Evolutionary conservation across 1,140 invertebrate species (phyloP).

Genomic region (Oncopodura yosiiana): DNA sequence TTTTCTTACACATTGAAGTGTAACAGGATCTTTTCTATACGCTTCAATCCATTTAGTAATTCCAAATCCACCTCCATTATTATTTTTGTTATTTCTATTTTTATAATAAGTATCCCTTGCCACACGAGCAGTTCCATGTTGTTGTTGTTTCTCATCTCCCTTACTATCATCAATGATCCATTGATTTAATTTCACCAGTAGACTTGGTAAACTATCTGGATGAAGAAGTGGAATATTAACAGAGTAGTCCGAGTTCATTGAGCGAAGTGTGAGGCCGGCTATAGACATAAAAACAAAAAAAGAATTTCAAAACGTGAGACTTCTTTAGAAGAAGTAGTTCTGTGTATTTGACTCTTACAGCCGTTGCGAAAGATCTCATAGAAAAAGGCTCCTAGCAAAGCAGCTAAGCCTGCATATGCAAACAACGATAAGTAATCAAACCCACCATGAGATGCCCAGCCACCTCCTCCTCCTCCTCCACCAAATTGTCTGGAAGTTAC

Average conservation of each 20-base stretch:
- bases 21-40: conserved; percentile 23
- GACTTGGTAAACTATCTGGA: not conserved
- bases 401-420: conserved; percentile 26
- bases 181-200: not conserved
- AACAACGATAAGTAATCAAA: conserved; percentile 20
- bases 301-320: not conserved
- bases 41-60: conserved; percentile 23
- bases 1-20: conserved; percentile 25
- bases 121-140: not conserved
- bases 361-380: conserved; percentile 23
- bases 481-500: not conserved
- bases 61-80: conserved; percentile 5
- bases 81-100: not conserved
- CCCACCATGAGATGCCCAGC: too few species aligned
- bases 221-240: not conserved
- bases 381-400: conserved; percentile 22
- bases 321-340: not conserved
- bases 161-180: not conserved
- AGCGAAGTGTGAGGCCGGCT: not conserved
- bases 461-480: too few species aligned
- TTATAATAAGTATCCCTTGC: not conserved
- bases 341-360: conserved; percentile 15
- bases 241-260: not conserved
- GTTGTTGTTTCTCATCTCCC: not conserved
- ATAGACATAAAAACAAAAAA: not conserved